Percentiles rank a stretch among this genome's conserved stretches.
These are phyloP conservation scores for Parapristionchus giblindavisi DNA, from an alignment of 2,888 invertebrate species.

Conservation along the genomic window DNA sequence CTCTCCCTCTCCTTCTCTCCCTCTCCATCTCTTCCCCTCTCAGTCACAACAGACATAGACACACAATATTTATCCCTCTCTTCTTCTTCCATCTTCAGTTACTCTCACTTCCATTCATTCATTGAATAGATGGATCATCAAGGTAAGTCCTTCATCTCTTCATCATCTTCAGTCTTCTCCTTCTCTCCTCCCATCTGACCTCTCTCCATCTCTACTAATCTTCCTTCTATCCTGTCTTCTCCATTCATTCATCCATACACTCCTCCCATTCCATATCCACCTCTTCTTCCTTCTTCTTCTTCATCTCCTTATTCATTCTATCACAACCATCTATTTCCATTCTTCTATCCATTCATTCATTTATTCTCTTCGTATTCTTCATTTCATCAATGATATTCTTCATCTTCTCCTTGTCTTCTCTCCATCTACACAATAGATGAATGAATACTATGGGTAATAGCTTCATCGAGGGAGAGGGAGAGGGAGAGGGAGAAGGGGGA, in stretches of 20 bases:
- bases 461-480: too few relatives aligned
- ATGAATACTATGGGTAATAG: too few relatives aligned
- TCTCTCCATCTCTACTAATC: slow-evolving; percentile 11
- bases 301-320: slow-evolving; percentile 27
- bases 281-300: too few relatives aligned
- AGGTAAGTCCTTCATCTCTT: background rate
- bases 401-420: background rate
- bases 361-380: background rate
- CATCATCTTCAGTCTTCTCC: background rate
- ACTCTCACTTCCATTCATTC: background rate
- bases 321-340: background rate
- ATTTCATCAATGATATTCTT: background rate
- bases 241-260: background rate
- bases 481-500: too few relatives aligned
- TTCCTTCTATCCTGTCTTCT: background rate
- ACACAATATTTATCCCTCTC: background rate
- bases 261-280: background rate
- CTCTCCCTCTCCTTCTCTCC: background rate
- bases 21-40: background rate
- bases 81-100: background rate
- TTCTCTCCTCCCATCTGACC: slow-evolving; percentile 2
- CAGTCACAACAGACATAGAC: background rate
- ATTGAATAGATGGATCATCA: background rate
- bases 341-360: background rate
- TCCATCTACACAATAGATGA: too few relatives aligned